These are phyloP conservation scores for Tinamus guttatus DNA, from an alignment of 2,113 vertebrate genomes.

Conservation along the genomic window DNA sequence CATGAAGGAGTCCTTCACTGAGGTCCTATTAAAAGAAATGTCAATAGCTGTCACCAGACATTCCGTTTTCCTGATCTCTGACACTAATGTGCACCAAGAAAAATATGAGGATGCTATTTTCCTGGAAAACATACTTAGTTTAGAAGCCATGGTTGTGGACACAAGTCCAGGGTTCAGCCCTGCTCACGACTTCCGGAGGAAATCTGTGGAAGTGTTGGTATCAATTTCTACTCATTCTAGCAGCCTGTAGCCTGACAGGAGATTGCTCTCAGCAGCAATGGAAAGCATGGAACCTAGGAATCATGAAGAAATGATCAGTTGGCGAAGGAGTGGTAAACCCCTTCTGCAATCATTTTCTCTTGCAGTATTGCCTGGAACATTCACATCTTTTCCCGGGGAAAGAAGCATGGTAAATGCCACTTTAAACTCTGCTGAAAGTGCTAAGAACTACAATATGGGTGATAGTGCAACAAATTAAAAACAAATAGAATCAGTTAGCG, in stretches of 20 bases:
- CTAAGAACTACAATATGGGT: background rate
- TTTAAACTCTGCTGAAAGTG: background rate
- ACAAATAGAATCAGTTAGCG: background rate
- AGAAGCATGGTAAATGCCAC: background rate
- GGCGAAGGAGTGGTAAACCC: background rate
- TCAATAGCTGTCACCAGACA: background rate
- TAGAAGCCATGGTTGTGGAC: background rate
- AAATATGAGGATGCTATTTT: background rate
- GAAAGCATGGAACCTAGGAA: background rate
- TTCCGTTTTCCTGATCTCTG: background rate
- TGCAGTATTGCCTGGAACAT: background rate
- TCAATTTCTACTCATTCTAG: background rate
- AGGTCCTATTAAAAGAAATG: background rate
- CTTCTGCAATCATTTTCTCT: background rate
- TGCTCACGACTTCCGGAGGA: background rate
- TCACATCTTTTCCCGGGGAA: background rate
- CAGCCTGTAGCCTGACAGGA: background rate
- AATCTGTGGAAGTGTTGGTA: background rate
- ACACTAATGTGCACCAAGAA: background rate
- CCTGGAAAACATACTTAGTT: background rate
- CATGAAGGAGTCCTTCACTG: background rate
- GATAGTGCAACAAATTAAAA: background rate
- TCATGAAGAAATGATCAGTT: background rate
- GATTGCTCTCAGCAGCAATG: background rate
- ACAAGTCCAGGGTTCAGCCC: background rate